Conservation (phyloP, 2,888 invertebrate species). For the Oligia fasciuncula region DNA sequence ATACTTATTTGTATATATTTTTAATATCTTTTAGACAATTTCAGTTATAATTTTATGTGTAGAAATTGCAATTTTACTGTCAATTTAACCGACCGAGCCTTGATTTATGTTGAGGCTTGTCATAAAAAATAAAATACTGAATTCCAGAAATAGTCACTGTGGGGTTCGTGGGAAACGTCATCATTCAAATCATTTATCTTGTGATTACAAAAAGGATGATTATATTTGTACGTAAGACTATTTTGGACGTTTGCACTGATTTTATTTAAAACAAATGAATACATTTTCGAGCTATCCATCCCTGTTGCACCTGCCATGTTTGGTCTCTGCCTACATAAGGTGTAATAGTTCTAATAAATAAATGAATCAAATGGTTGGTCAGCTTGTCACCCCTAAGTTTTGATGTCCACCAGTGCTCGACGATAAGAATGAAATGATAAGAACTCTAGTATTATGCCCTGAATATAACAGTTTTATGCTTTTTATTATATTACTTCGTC, state of each 20-base stretch:
- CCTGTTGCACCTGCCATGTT: not conserved
- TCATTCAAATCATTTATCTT: not conserved
- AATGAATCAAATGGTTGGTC: not conserved
- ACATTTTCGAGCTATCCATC: not conserved
- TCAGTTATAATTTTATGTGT: not conserved
- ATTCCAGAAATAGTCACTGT: not conserved
- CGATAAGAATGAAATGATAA: too few species aligned
- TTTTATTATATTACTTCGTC: conserved; percentile 56
- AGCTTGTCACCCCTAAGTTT: not conserved
- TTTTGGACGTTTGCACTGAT: not conserved
- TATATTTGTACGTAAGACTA: not conserved
- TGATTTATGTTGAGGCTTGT: not conserved
- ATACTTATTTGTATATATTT: not conserved
- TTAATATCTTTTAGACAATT: too few species aligned
- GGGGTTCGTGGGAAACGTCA: too few species aligned
- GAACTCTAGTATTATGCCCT: conserved; percentile 28
- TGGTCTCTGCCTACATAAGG: not conserved
- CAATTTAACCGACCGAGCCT: not conserved
- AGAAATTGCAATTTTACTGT: not conserved
- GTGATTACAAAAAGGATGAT: not conserved
- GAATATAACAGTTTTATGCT: conserved; percentile 58
- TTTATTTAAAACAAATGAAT: not conserved
- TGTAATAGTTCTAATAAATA: not conserved
- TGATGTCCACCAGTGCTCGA: conserved; percentile 17
- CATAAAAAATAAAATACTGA: not conserved